Conservation (phyloP, 2,113 vertebrate species). For the Puffinus mauretanicus region DNA sequence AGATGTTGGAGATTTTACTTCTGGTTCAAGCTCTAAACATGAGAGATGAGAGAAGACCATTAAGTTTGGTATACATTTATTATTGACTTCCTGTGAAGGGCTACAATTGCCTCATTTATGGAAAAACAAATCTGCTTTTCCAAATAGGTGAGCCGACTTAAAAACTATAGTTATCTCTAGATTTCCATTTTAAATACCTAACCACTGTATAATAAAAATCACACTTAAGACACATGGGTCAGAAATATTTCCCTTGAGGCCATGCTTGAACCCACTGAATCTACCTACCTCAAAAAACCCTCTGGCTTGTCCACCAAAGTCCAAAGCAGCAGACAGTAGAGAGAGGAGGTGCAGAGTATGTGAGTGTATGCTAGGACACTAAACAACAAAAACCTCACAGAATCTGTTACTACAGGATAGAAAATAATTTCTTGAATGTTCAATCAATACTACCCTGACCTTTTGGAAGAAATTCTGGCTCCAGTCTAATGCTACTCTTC, state of each 20-base stretch:
- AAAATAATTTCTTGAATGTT: neutral
- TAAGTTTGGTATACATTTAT: neutral
- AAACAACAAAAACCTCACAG: neutral
- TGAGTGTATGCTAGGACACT: neutral
- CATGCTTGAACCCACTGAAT: neutral
- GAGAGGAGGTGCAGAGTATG: neutral
- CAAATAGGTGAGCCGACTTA: neutral
- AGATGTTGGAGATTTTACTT: constrained; percentile 77
- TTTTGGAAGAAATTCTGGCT: neutral
- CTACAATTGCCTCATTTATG: neutral
- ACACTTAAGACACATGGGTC: neutral
- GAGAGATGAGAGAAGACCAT: constrained; percentile 18
- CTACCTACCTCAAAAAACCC: neutral
- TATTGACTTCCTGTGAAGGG: neutral
- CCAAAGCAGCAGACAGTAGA: neutral
- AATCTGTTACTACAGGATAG: neutral
- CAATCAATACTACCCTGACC: neutral
- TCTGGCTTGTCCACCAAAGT: neutral
- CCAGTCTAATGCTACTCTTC: neutral
- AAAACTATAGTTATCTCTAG: neutral
- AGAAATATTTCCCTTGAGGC: neutral
- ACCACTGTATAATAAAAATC: neutral
- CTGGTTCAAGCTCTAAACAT: constrained; percentile 76
- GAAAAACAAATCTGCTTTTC: neutral
- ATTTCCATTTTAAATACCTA: neutral